Evolutionary conservation across 2,888 invertebrate genomes (phyloP), one percentile per base, ranked within the genome.

Genomic region (Sesia bembeciformis): DNA sequence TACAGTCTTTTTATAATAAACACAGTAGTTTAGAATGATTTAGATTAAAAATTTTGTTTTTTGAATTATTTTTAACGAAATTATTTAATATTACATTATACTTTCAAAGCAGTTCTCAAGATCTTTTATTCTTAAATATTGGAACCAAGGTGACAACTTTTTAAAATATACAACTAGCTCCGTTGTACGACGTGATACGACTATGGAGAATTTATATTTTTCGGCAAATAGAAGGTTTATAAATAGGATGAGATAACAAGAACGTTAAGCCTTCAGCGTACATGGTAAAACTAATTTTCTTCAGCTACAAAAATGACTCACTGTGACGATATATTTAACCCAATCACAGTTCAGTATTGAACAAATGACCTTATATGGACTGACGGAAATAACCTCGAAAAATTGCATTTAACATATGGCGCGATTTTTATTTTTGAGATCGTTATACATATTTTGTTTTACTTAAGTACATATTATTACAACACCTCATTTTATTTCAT

Each of bases 341-440:
- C 92, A 92, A 92, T 92, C 84, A 87, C 75, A 76, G 73, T 74
- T 74, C 78, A 76, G 87, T 81, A 85, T 89, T 85, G 74, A 80
- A 79, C 83, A 90, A 90, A 92, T 92, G 91, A 88, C 92, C 92
- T 86, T 92, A 90, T 91, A 92, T 81, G 92, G 92, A 79, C 81
- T 84, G 90, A 76, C 84, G 84, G 84, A 86, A 81, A 80, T 71
- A 73, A 68, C 61, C 65, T 62, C 57, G n/a, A 61, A 68, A 66
- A 64, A 65, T 61, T 63, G 53, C 49, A 62, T 76, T 81, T 72
- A 52, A 76, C 80, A 66, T 71, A 63, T 67, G 66, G 73, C 81
- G 83, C 70, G 65, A 54, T 53, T 56, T 55, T 52, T 46, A 23
- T 23, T 23, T 23, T 23, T 23, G 23, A 23, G 1, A 23, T 23